Evolutionary conservation across 92 coral and sea anemone species (phyloP), one percentile per base, ranked within the genome.

Genomic region (Epizoanthus scotinus): DNA sequence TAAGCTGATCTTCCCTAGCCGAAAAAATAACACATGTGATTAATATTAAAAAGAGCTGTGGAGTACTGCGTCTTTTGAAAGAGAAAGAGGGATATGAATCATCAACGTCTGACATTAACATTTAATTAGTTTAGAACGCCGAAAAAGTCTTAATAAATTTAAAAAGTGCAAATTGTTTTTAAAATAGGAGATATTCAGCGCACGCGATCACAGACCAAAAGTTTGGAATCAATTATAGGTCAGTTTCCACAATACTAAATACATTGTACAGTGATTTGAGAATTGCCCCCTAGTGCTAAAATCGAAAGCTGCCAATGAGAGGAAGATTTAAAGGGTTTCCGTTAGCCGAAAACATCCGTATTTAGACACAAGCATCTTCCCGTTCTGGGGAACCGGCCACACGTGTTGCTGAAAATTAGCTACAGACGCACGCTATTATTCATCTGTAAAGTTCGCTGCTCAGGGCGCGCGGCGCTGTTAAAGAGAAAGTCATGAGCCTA

Each of bases 141-240:
- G 40, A 34, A 34, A 34, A 34, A 34, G 40, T 34, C 40, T 47
- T 8, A 47, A 10, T 47, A 47, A 47, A 12, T 47, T 47, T 9
- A 47, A 13, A 3, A 74, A 74, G 54, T 19, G 80, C 44, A 34
- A 22, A 58, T 36, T 57, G 52, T 22, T 22, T 31, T 34, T 74
- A 74, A 74, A 66, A 52, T 70, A 70, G 52, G 75, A 55, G 79
- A 44, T 44, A 44, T 44, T 7, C 10, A 12, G 12, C 44, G 38
- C 81, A 75, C 67, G 57, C 81, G 81, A 75, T 60, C 40, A 75
- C 56, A 75, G 21, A 34, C 12, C 19, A 21, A n/a, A 29, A 1
- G 20, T 31, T 22, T 49, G 38, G 5, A 47, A 47, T 9, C 52
- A 47, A 13, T 47, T 14, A 47, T 0, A 47, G 9, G 52, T 47